Evolutionary conservation across 2,888 invertebrate genomes (phyloP), one percentile per base, ranked within the genome.

Genomic region (Hedya salicella): DNA sequence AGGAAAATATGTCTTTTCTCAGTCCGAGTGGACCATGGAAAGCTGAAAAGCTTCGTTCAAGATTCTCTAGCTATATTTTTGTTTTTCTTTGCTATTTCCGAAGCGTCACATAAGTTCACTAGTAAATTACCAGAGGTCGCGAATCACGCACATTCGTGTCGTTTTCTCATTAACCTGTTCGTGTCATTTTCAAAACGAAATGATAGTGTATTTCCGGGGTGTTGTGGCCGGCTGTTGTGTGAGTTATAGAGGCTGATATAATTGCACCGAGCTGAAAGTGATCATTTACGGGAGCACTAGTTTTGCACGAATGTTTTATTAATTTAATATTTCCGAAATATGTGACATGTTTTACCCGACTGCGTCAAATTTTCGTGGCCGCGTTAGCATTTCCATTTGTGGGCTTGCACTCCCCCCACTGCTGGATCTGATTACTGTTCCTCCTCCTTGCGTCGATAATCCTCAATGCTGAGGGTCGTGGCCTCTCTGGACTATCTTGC

Each of bases 71-170:
- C n/a, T n/a, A n/a, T n/a, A n/a, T n/a, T n/a, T 17, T 46, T 46
- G 3, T 32, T 17, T 19, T 25, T 25, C 25, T 25, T 4, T 25
- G 25, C 25, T 25, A 25, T 25, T 25, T n/a, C 57, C 14, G 14
- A 32, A 17, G 16, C 57, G 17, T 53, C 44, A 53, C 32, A 21
- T 36, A 52, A 50, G 61, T 36, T 44, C 14, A 9, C 39, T 25
- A 25, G 42, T 14, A 6, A 42, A 46, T 32, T 32, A 19, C 57
- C 32, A 46, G 19, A 56, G 42, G 56, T 6, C 6, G 49, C 17
- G 50, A 4, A 13, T 16, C 62, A 62, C 62, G 53, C 62, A 62
- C 44, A 4, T 54, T 62, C 62, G 62, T 62, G 62, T 9, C 46
- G n/a, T 16, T 46, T 19, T 21, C 36, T 53, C 62, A 21, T 53